These are phyloP conservation scores for Emydocephalus ijimae DNA, from an alignment of 2,113 vertebrate genomes.

Conservation along the genomic window DNA sequence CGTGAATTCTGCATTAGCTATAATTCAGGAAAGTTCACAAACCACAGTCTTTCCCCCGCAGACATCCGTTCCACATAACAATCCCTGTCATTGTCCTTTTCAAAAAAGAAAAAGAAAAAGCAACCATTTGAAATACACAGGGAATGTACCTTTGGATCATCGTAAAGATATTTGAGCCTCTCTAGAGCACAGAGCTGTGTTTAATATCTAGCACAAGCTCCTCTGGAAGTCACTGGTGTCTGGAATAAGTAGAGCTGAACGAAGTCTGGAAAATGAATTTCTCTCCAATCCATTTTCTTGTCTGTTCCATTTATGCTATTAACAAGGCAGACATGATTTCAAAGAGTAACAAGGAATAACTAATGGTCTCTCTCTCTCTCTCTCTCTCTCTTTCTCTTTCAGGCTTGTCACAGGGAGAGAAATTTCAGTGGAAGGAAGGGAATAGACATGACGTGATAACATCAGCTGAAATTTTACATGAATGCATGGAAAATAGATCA, in stretches of 20 bases:
- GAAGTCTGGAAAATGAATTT: slow-evolving; percentile 44
- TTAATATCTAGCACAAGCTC: slow-evolving; percentile 56
- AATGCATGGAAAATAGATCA: slow-evolving; percentile 6
- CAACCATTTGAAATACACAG: not conserved
- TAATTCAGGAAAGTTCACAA: slow-evolving; percentile 60
- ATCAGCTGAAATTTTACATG: slow-evolving; percentile 43
- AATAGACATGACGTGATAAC: slow-evolving; percentile 40
- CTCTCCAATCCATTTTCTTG: not conserved
- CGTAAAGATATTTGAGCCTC: slow-evolving; percentile 45
- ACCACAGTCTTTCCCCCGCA: slow-evolving; percentile 35
- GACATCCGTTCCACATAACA: slow-evolving; percentile 44
- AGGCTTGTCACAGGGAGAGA: slow-evolving; percentile 21
- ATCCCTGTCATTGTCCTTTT: slow-evolving; percentile 45
- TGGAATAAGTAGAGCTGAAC: slow-evolving; percentile 34
- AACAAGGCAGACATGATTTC: slow-evolving; percentile 44
- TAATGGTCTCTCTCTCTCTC: slow-evolving; percentile 8
- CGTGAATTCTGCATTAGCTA: slow-evolving; percentile 65
- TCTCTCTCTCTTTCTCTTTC: slow-evolving; percentile 2
- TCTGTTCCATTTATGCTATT: slow-evolving; percentile 47
- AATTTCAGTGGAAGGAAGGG: not conserved
- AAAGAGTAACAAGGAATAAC: slow-evolving; percentile 28
- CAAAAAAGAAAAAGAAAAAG: not conserved
- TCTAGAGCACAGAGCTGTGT: slow-evolving; percentile 49
- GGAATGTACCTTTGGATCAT: slow-evolving; percentile 18
- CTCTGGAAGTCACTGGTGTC: slow-evolving; percentile 49